Evolutionary conservation across 2,888 invertebrate genomes (phyloP).

Genomic region (Cataglyphis albicans): DNA sequence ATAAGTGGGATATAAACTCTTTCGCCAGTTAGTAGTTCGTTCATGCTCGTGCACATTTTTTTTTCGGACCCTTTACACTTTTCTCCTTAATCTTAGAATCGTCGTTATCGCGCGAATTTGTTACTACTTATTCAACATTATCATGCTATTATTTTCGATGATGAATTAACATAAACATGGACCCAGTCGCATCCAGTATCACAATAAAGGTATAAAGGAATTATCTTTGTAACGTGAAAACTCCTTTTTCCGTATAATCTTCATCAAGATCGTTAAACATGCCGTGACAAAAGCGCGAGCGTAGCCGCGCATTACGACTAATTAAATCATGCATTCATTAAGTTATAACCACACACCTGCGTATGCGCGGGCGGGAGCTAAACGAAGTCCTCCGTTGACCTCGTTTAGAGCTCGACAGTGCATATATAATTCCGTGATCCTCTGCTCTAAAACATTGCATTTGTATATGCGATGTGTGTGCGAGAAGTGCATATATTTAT

Average conservation of each 20-base stretch:
- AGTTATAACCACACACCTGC: conserved; percentile 29
- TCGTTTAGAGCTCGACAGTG: conserved; percentile 30
- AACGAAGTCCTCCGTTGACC: conserved; percentile 31
- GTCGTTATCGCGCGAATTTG: neutral
- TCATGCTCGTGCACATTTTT: conserved; percentile 8
- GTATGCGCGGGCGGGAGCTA: conserved; percentile 22
- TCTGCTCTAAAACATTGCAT: neutral
- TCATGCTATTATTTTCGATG: neutral
- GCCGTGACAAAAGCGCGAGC: conserved; percentile 45
- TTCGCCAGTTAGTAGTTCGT: conserved; percentile 23
- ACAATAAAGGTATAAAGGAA: neutral
- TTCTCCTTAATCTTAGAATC: neutral
- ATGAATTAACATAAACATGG: conserved; percentile 18
- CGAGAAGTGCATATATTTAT: neutral
- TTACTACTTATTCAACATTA: neutral
- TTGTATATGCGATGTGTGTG: neutral
- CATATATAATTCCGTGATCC: conserved; percentile 14
- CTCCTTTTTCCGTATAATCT: neutral
- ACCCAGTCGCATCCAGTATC: no score
- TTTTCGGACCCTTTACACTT: conserved; percentile 8
- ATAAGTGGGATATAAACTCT: conserved; percentile 41
- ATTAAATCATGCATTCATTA: conserved; percentile 57
- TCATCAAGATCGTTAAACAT: conserved; percentile 40
- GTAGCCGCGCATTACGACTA: conserved; percentile 41
- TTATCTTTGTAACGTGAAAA: neutral